These are phyloP conservation scores for Monopterus albus DNA, from an alignment of 2,113 vertebrate genomes.

Conservation along the genomic window DNA sequence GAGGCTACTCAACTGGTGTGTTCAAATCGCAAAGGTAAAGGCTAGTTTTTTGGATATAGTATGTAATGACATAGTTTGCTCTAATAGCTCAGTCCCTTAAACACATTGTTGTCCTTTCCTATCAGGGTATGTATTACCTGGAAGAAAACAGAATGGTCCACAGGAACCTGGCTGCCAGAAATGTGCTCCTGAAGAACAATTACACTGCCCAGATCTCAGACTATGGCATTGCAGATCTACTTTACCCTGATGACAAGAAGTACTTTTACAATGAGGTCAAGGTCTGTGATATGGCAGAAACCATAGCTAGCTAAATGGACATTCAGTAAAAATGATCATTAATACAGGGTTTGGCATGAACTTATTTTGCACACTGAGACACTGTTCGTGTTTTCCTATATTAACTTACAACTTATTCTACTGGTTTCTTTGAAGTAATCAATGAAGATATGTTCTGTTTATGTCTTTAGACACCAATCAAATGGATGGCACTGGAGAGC, in stretches of 20 bases:
- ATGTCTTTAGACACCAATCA: conserved; percentile 87
- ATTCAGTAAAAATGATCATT: conserved; percentile 2
- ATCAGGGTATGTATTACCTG: conserved; percentile 95
- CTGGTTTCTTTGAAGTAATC: background rate
- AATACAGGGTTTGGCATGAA: background rate
- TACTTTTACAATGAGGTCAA: conserved; percentile 90
- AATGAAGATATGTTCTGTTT: background rate
- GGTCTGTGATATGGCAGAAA: conserved; percentile 70
- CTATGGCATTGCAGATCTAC: conserved; percentile 91
- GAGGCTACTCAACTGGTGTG: conserved; percentile 96
- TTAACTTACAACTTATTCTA: background rate
- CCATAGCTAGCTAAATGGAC: background rate
- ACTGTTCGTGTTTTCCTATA: background rate
- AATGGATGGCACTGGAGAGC: conserved; percentile 96
- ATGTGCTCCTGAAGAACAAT: conserved; percentile 86
- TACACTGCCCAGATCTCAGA: conserved; percentile 93
- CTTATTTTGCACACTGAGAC: background rate
- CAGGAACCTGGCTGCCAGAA: conserved; percentile 89
- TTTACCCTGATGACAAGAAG: conserved; percentile 93
- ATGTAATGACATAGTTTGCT: background rate
- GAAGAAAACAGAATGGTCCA: conserved; percentile 95
- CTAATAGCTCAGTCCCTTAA: background rate
- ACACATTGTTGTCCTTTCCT: background rate
- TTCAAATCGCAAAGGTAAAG: conserved; percentile 94
- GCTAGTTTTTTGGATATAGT: too few species aligned